Evolutionary conservation across 92 coral and sea anemone genomes (phyloP).

Genomic region (Chrysogorgia sp.): DNA sequence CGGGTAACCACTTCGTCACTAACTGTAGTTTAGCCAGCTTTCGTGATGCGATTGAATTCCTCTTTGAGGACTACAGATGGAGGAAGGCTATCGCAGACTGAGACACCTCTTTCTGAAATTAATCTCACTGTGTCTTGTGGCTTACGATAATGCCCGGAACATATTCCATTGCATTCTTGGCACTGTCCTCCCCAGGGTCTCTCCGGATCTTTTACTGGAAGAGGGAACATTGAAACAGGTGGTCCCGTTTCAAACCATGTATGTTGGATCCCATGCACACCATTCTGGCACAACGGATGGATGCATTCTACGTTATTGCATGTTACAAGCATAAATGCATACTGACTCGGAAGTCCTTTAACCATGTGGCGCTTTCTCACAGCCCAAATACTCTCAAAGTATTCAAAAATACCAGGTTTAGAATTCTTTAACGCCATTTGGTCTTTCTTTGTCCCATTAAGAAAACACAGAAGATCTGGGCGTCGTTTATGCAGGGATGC

Average conservation of each 20-base stretch:
- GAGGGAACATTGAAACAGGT: constrained; percentile 14
- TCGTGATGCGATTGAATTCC: constrained; percentile 12
- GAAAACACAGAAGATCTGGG: constrained; percentile 25
- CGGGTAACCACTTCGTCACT: neutral
- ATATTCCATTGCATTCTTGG: constrained; percentile 1
- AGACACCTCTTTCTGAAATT: constrained; percentile 5
- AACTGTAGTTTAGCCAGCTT: constrained; percentile 21
- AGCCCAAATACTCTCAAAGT: constrained; percentile 27
- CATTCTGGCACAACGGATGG: neutral
- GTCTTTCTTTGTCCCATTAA: constrained; percentile 1
- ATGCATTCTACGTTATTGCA: constrained; percentile 3
- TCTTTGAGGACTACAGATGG: constrained; percentile 37
- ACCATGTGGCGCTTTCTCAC: constrained; percentile 27
- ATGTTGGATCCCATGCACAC: neutral
- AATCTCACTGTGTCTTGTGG: neutral
- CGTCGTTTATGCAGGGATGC: constrained; percentile 7
- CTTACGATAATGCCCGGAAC: constrained; percentile 10
- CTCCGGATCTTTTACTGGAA: constrained; percentile 18
- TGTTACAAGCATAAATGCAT: constrained; percentile 10
- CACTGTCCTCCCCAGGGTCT: constrained; percentile 33
- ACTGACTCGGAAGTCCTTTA: constrained; percentile 21
- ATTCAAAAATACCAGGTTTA: neutral
- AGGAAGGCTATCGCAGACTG: constrained; percentile 9
- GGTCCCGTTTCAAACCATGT: constrained; percentile 22
- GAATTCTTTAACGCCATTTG: neutral